Base-by-base conservation (phyloP, 53 echinoderm and acorn worm species). In the Hippasteria phrygiana region DNA sequence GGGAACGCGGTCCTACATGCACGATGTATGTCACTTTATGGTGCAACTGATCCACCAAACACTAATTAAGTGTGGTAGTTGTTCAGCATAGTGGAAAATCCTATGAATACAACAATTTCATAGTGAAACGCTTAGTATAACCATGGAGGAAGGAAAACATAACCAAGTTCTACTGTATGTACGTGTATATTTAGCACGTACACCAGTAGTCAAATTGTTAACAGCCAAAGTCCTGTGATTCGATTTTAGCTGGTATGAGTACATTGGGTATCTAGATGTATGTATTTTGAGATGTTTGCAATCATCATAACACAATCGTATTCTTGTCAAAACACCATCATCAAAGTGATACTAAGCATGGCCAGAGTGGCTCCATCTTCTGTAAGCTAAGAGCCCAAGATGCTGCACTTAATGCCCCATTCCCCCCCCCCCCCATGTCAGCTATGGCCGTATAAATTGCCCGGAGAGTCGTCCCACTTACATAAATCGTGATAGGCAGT, bases 401-500 rank as follows among this genome's bases (percentile, higher is more conserved):
- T 26, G 12, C 56, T 38, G 3, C 55, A 33, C 40, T 42, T 79
- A 36, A 62, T 14, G 24, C 43, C 27, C 73, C 8, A 56, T 27
- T 35, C 77, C 31, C 28, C 17, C 42, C 17, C 42, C 62, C 4
- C 27, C 13, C 56, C 32, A 27, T 75, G 14, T 29, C 34, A 4
- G 36, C 69, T 5, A 35, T 8, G 33, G 12, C 3, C 37, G 16
- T 35, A 39, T 26, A 59, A 79, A 79, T 79, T 59, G 79, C 79
- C 79, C 26, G 20, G 16, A 62, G 78, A 78, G 22, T 32, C 35
- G 62, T 79, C 79, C 59, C 79, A 59, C 55, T 56, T 79, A 62
- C 79, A 79, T 79, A 56, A 79, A 79, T 79, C 79, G 37, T 55
- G 26, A 59, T 62, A 41, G 62, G 53, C 8, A n/a, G 77, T 77